Evolutionary conservation across 2,888 invertebrate genomes (phyloP), one percentile per base, ranked within the genome.

Genomic region (Ectemnius lituratus): DNA sequence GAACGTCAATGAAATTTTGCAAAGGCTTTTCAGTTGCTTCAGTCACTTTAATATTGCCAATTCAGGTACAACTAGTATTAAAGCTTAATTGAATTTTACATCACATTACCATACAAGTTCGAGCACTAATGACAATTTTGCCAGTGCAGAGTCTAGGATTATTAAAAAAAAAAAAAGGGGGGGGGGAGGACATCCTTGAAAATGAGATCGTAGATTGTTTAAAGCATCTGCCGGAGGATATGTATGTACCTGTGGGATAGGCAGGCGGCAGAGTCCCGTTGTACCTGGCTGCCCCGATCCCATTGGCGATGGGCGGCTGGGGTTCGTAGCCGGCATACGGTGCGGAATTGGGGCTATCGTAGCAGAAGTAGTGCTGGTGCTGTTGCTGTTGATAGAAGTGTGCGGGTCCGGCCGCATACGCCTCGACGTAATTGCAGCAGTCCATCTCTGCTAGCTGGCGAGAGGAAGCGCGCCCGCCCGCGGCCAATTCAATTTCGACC

Each of bases 341-440:
- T 56, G 78, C 81, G 27, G 79, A 83, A 70, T 78, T 86, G 75
- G 85, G 84, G 75, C 88, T 89, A 75, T 89, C 88, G 84, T 90
- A 90, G 83, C 87, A 88, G 74, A 89, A 89, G 78, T 87, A 86
- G 63, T 83, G 84, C 63, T 83, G 86, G n/a, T 52, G 52, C 6
- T 52, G 52, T 16, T 52, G 52, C 59, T 88, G 88, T 46, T 85
- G 87, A 64, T 87, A 87, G 77, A 88, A 90, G 80, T 88, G 88
- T 72, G 88, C 88, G 58, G 88, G 85, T 69, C 86, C 86, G 56
- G 85, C 83, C 63, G 86, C 76, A 79, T 89, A 89, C 67, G 89
- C 88, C 81, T 88, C 90, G 76, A 89, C 86, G 82, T 88, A 88
- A 83, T 90, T 90, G 78, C 90, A 90, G 79, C 90, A 90, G 87